Evolutionary conservation across 2,113 vertebrate species (phyloP), one percentile per base, ranked within the genome.

Genomic region (Tiliqua scincoides): DNA sequence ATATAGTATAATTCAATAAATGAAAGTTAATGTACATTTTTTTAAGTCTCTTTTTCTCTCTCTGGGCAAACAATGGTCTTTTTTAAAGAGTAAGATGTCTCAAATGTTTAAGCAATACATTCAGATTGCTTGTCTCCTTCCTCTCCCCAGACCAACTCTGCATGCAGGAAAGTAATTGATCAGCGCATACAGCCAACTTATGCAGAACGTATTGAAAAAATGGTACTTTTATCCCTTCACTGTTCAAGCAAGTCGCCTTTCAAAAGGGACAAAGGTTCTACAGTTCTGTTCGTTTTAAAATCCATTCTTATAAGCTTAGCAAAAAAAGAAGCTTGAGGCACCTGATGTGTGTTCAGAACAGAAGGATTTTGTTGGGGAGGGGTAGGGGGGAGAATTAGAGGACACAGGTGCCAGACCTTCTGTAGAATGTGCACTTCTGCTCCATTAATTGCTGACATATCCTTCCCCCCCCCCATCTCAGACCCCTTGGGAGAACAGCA

Each of bases 381-480:
- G 59, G 84, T 75, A 70, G 85, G 86, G 92, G 94, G 91, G 67
- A 23, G 89, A 88, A 84, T 75, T 43, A 17, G 88, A 96, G 97
- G 96, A 95, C 91, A 95, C 91, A 98, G 96, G 97, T 96, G 94
- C 96, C 96, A 96, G 95, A 97, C 97, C 88, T 90, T 95, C 94
- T 84, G 87, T 93, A 94, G 94, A 95, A 96, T 96, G 97, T 93
- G 91, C 94, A 94, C 97, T 97, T 96, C 94, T 95, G 97, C 96
- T 94, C 96, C 96, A 94, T 96, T 98, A 98, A 99, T 97, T 98
- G 97, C 96, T 87, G 76, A 93, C 95, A 96, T 94, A 95, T 90
- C 94, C 90, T 93, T 78, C 79, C 21, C 81, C 48, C 32, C 87
- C 2, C 57, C 65, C 84, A 83, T 59, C 54, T 27, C 68, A 2